A percentile compares a stretch with the other conserved stretches of the same genome.
These are phyloP conservation scores for Arenicola marina DNA, from an alignment of 2,888 invertebrate species.

Conservation along the genomic window DNA sequence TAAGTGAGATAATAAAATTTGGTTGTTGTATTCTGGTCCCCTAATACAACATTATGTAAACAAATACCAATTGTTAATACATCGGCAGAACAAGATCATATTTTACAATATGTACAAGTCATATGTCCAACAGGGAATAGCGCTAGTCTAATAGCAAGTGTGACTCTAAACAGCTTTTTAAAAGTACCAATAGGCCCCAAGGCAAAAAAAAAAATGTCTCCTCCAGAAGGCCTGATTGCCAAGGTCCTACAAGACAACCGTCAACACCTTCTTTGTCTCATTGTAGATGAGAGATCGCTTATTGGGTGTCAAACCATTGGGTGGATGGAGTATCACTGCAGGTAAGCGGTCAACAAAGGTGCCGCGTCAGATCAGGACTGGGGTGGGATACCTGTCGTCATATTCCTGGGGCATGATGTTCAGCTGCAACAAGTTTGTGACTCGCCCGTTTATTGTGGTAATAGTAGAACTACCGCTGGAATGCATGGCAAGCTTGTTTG, in stretches of 20 bases:
- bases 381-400: too few relatives aligned
- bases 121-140: not conserved
- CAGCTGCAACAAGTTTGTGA: conserved; percentile 24
- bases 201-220: not conserved
- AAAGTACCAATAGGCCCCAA: not conserved
- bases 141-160: conserved; percentile 1
- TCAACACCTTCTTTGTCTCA: not conserved
- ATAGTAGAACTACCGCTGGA: not conserved
- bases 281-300: conserved; percentile 3
- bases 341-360: too few relatives aligned
- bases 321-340: too few relatives aligned
- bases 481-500: too few relatives aligned
- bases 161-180: conserved; percentile 1
- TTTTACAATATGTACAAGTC: not conserved
- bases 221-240: not conserved
- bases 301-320: too few relatives aligned
- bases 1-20: too few relatives aligned
- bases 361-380: too few relatives aligned
- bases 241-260: not conserved
- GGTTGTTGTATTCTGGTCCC: too few relatives aligned
- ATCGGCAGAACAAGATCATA: too few relatives aligned
- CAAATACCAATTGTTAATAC: too few relatives aligned
- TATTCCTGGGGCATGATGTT: conserved; percentile 28
- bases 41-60: too few relatives aligned
- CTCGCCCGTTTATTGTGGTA: conserved; percentile 24